These are phyloP conservation scores for Conomelus anceps DNA, from an alignment of 2,888 invertebrate genomes.

Conservation along the genomic window DNA sequence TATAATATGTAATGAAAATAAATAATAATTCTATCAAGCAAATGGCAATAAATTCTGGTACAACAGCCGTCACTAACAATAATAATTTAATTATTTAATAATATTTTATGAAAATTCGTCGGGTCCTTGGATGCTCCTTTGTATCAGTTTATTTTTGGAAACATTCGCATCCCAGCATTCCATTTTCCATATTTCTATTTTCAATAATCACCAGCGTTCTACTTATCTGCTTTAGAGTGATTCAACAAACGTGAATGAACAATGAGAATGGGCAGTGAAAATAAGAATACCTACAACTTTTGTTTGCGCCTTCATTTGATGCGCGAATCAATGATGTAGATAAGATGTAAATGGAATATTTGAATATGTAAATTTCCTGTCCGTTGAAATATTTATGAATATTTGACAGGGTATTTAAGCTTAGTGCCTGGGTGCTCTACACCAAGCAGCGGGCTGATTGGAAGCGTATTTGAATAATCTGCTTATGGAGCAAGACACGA, in stretches of 20 bases:
- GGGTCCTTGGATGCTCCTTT: too few species aligned
- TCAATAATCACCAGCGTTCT: too few species aligned
- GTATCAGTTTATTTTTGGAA: too few species aligned
- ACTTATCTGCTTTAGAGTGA: not conserved
- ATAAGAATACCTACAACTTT: not conserved
- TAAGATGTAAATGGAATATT: constrained; percentile 13
- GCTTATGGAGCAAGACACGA: constrained; percentile 1
- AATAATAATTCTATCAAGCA: too few species aligned
- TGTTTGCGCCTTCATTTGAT: not conserved
- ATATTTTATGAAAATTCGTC: too few species aligned
- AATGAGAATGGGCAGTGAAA: not conserved
- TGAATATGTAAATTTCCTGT: constrained; percentile 7
- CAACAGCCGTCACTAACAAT: too few species aligned
- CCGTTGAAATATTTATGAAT: constrained; percentile 14
- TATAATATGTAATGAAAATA: too few species aligned
- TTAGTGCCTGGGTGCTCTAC: not conserved
- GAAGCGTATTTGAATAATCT: constrained; percentile 11
- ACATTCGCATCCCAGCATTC: too few species aligned
- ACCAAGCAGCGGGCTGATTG: constrained; percentile 1
- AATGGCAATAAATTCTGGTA: too few species aligned
- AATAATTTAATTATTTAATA: too few species aligned
- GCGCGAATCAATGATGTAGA: constrained; percentile 6
- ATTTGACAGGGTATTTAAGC: constrained; percentile 14
- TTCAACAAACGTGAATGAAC: not conserved
- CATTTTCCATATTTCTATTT: too few species aligned